These are phyloP conservation scores for Scalopus aquaticus DNA, from an alignment of 2,113 vertebrate genomes.

Conservation along the genomic window DNA sequence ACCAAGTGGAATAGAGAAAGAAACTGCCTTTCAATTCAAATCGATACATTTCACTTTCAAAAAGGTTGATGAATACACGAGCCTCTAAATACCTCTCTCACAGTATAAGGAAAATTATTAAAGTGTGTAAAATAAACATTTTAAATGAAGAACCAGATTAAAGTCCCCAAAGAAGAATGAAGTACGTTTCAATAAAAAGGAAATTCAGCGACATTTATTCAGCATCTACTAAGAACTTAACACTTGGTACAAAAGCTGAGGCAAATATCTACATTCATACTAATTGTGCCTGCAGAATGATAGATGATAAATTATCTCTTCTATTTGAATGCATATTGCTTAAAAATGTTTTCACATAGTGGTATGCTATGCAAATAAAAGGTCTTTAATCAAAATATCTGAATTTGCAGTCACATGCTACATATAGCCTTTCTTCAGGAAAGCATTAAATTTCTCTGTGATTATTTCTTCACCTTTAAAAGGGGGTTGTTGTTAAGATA, in stretches of 20 bases:
- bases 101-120: constrained; percentile 26
- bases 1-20: constrained; percentile 33
- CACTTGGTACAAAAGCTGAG: background rate
- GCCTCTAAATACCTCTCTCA: constrained; percentile 1
- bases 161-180: constrained; percentile 4
- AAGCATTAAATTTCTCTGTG: constrained; percentile 14
- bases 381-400: background rate
- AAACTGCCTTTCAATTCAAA: constrained; percentile 51
- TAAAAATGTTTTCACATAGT: constrained; percentile 24
- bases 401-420: background rate
- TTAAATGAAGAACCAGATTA: background rate
- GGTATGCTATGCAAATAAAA: background rate
- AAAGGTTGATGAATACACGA: constrained; percentile 9
- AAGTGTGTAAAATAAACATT: constrained; percentile 5
- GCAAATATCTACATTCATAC: constrained; percentile 18
- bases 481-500: background rate
- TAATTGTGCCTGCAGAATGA: background rate
- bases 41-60: background rate
- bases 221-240: background rate
- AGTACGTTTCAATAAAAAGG: background rate
- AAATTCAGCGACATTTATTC: constrained; percentile 12
- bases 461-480: constrained; percentile 21
- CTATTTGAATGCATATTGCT: constrained; percentile 10
- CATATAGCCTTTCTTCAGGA: background rate
- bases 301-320: constrained; percentile 30